Base-by-base conservation (phyloP, 1,140 invertebrate genomes). In the Agraylea sexmaculata region DNA sequence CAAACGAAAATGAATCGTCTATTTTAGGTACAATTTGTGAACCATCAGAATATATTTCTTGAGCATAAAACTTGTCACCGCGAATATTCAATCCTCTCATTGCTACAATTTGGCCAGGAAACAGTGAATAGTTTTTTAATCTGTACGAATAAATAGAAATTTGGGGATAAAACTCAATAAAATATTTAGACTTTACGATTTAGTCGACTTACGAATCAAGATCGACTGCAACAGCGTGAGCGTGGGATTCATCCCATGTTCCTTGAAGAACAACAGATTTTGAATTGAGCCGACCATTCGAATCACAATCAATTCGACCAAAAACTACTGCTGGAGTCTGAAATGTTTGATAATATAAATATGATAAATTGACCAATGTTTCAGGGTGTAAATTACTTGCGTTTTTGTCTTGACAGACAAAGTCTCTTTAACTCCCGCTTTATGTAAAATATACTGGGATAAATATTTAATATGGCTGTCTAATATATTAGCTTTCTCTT, bases 81-180 rank as follows among this genome's bases (percentile, higher is more conserved):
- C 74, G 71, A 2, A 71, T 72, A 58, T 86, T 85, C 1, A 69
- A 63, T 1, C 84, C 86, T 29, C 76, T 69, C 21, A 84, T 69
- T 2, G 78, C 76, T 7, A 88, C 72, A 15, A 89, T 73, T 70
- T 92, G 87, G 1, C 88, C 88, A 3, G 88, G 82, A 56, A 87
- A 91, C 8, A 92, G 55, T 0, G 81, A 78, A 51, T 77, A 87
- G 28, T 79, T 71, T 21, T 73, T 67, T 6, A 85, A 49, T 37
- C 73, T 69, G 18, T 59, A 68, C 3, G 83, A 60, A 54, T 83
- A 30, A n/a, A n/a, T n/a, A n/a, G n/a, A n/a, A n/a, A n/a, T n/a
- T n/a, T n/a, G n/a, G n/a, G n/a, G n/a, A n/a, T 16, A 31, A 4
- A 11, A 18, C 27, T 20, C 17, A 22, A 36, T n/a, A 5, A 34